A percentile compares a stretch with the other conserved stretches of the same genome.
Evolutionary conservation across 2,113 vertebrate genomes (phyloP).

Genomic region (Oncorhynchus keta): DNA sequence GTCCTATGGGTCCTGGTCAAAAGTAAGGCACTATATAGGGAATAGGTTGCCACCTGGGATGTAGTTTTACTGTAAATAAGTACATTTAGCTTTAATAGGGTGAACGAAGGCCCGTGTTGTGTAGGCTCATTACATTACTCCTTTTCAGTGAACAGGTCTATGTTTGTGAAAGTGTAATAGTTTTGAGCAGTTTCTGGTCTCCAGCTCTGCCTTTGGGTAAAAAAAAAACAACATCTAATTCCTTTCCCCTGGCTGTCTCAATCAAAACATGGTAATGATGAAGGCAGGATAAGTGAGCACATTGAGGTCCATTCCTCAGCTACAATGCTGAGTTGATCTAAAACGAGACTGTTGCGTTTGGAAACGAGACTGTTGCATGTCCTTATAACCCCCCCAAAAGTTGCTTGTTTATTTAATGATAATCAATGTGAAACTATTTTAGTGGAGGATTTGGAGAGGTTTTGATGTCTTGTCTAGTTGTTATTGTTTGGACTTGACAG

Average conservation of each 20-base stretch:
- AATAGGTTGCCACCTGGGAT: too few relatives aligned
- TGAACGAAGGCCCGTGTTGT: too few relatives aligned
- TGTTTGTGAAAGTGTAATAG: background rate
- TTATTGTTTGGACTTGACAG: too few relatives aligned
- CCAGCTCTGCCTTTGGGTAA: background rate
- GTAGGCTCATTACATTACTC: too few relatives aligned
- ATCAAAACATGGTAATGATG: background rate
- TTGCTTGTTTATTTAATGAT: slow-evolving; percentile 3
- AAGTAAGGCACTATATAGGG: too few relatives aligned
- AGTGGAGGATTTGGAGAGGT: too few relatives aligned
- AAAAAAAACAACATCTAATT: background rate
- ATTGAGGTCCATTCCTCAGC: background rate
- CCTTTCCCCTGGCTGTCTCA: slow-evolving; percentile 1
- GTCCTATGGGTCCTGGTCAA: too few relatives aligned
- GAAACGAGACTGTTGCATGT: background rate
- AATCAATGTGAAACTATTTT: slow-evolving; percentile 3
- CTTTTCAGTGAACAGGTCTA: too few relatives aligned
- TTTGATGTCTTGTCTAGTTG: too few relatives aligned
- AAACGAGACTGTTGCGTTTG: slow-evolving; percentile 8
- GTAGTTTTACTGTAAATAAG: too few relatives aligned
- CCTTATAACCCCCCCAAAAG: background rate
- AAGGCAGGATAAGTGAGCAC: background rate
- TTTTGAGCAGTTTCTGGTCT: background rate
- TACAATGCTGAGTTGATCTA: background rate
- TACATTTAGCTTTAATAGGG: too few relatives aligned